phyloP scores from a whole-genome alignment of 1,140 invertebrate genomes.

The Sycobia sp. region DNA sequence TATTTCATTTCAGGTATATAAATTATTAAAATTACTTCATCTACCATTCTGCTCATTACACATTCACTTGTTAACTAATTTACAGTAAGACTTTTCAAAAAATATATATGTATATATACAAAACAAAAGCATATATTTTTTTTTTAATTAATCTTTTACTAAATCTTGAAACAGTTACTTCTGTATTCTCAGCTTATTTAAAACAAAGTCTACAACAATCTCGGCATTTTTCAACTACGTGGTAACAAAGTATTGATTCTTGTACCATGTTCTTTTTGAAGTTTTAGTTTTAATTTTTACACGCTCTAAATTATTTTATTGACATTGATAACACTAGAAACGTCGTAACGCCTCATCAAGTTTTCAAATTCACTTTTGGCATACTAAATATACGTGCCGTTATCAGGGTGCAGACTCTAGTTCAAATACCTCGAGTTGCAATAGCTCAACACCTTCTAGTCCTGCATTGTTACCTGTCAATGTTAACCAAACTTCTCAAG shows the following conservation, averaged over 20 bases:
- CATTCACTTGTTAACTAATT: not conserved
- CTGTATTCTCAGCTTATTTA: not conserved
- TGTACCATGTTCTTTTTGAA: slow-evolving; percentile 26
- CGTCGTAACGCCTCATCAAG: slow-evolving; percentile 46
- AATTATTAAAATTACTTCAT: slow-evolving; percentile 13
- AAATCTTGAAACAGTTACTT: slow-evolving; percentile 10
- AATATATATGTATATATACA: too few species aligned
- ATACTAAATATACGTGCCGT: slow-evolving; percentile 49
- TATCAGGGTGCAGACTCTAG: slow-evolving; percentile 78
- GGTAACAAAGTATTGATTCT: slow-evolving; percentile 12
- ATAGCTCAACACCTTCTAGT: slow-evolving; percentile 93
- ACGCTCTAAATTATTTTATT: slow-evolving; percentile 41
- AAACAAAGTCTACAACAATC: not conserved
- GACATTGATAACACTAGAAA: slow-evolving; percentile 45
- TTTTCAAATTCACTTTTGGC: slow-evolving; percentile 48
- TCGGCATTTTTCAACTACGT: slow-evolving; percentile 1
- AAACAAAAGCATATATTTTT: slow-evolving; percentile 2
- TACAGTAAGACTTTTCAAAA: not conserved
- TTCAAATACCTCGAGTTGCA: slow-evolving; percentile 94
- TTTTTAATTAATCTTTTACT: slow-evolving; percentile 15
- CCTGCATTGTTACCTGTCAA: slow-evolving; percentile 74
- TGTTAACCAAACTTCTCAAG: slow-evolving; percentile 62
- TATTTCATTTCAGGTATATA: slow-evolving; percentile 66
- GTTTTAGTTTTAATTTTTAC: slow-evolving; percentile 15
- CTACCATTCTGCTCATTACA: not conserved